A percentile compares a stretch with the other conserved stretches of the same genome.
phyloP scores from a whole-genome alignment of 2,888 invertebrate genomes.

The Omphaloscelis lunosa region DNA sequence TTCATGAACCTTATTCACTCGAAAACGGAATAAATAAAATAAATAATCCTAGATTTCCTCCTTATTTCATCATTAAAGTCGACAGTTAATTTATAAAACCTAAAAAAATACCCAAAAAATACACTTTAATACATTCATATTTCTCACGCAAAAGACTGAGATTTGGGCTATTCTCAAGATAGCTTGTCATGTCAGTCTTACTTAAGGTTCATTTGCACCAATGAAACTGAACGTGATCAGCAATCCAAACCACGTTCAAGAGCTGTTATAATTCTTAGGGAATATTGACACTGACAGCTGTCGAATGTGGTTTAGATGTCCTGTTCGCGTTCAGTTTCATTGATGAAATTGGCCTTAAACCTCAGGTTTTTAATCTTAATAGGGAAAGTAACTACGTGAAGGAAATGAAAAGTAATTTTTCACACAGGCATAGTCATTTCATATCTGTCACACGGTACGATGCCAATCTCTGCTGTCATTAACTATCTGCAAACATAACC shows the following conservation, averaged over 20 bases:
- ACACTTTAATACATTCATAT: background rate
- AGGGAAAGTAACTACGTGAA: conserved; percentile 50
- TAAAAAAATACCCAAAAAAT: background rate
- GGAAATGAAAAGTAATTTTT: conserved; percentile 75
- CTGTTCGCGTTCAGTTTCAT: no score
- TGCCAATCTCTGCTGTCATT: conserved; percentile 74
- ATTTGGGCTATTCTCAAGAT: background rate
- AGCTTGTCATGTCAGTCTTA: background rate
- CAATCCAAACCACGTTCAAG: background rate
- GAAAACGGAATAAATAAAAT: conserved; percentile 15
- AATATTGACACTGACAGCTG: background rate
- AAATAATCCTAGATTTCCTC: background rate
- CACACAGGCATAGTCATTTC: conserved; percentile 74
- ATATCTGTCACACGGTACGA: conserved; percentile 77
- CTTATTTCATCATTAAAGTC: conserved; percentile 5
- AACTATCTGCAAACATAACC: conserved; percentile 53
- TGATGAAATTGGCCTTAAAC: background rate
- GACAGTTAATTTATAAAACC: background rate
- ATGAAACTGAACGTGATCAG: no score
- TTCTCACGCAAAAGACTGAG: background rate
- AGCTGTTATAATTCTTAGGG: background rate
- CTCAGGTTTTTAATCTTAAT: conserved; percentile 13
- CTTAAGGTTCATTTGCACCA: no score
- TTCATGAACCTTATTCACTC: background rate
- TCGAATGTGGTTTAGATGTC: background rate